phyloP scores from a whole-genome alignment of 1,140 invertebrate genomes.

The Mamestra configurata region DNA sequence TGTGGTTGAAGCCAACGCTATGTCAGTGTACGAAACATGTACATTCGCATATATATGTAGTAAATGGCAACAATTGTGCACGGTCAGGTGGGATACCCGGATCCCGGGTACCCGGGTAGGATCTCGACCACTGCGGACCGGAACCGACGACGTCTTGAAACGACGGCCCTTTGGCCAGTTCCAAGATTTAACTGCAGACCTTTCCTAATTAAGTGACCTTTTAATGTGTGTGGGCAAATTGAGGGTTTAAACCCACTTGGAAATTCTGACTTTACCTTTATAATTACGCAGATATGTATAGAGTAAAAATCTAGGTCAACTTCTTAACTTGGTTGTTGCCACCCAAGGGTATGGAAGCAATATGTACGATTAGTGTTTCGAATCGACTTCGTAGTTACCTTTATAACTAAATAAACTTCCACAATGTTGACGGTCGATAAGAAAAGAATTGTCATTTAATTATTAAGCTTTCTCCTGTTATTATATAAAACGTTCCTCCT shows the following conservation, averaged over 20 bases:
- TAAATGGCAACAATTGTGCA: neutral
- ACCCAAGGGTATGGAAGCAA: neutral
- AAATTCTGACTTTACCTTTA: slow-evolving; percentile 6
- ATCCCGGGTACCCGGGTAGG: neutral
- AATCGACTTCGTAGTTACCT: neutral
- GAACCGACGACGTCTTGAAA: slow-evolving; percentile 39
- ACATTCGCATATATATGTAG: neutral
- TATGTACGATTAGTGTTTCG: neutral
- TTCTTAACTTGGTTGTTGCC: neutral
- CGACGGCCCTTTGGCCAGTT: slow-evolving; percentile 42
- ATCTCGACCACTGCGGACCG: slow-evolving; percentile 6
- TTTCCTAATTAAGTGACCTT: slow-evolving; percentile 57
- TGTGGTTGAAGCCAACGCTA: neutral
- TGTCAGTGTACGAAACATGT: neutral
- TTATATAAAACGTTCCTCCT: slow-evolving; percentile 27
- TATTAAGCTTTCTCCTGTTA: neutral
- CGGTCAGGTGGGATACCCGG: neutral
- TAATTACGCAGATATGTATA: neutral
- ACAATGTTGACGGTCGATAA: neutral
- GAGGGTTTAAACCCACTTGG: slow-evolving; percentile 35
- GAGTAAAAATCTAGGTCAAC: slow-evolving; percentile 11
- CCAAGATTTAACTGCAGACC: slow-evolving; percentile 60
- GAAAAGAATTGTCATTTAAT: slow-evolving; percentile 12
- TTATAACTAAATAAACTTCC: slow-evolving; percentile 2
- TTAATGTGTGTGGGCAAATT: slow-evolving; percentile 45